These are phyloP conservation scores for Platyrinchus mystaceus DNA, from an alignment of 2,797 vertebrate species.

Conservation along the genomic window DNA sequence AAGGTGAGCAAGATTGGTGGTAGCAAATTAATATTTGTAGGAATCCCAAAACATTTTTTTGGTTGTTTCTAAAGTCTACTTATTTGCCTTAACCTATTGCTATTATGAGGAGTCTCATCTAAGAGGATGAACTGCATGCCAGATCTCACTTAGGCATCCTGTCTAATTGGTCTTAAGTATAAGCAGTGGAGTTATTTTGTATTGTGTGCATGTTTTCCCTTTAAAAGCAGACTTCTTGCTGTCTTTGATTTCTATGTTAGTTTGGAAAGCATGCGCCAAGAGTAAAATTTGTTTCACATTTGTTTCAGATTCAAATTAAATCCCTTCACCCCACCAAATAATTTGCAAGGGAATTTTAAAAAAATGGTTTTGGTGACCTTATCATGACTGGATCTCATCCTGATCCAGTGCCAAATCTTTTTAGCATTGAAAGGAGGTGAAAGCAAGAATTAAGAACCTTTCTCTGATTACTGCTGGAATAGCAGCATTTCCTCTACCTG, in stretches of 20 bases:
- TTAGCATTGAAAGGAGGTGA: slow-evolving; percentile 34
- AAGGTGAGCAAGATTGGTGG: background rate
- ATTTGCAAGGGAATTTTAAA: background rate
- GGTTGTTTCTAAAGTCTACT: background rate
- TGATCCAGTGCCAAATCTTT: slow-evolving; percentile 12
- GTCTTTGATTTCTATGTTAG: slow-evolving; percentile 39
- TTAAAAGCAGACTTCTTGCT: slow-evolving; percentile 8
- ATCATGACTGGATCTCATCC: slow-evolving; percentile 19
- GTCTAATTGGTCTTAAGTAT: background rate
- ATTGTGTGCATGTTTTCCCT: background rate
- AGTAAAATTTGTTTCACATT: slow-evolving; percentile 40
- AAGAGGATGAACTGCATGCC: background rate
- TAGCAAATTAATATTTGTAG: background rate
- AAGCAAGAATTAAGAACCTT: slow-evolving; percentile 45
- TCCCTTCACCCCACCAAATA: background rate
- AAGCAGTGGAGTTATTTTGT: background rate
- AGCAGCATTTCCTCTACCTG: slow-evolving; percentile 13
- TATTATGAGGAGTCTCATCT: background rate
- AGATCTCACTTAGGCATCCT: background rate
- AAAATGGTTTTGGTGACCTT: background rate
- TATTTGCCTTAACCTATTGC: background rate
- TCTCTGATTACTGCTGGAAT: slow-evolving; percentile 28
- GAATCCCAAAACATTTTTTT: background rate
- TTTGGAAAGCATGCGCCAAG: background rate
- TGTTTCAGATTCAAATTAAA: slow-evolving; percentile 38